Evolutionary conservation across 1,140 invertebrate species (phyloP), one percentile per base, ranked within the genome.

Genomic region (Geopemphigus sp.): DNA sequence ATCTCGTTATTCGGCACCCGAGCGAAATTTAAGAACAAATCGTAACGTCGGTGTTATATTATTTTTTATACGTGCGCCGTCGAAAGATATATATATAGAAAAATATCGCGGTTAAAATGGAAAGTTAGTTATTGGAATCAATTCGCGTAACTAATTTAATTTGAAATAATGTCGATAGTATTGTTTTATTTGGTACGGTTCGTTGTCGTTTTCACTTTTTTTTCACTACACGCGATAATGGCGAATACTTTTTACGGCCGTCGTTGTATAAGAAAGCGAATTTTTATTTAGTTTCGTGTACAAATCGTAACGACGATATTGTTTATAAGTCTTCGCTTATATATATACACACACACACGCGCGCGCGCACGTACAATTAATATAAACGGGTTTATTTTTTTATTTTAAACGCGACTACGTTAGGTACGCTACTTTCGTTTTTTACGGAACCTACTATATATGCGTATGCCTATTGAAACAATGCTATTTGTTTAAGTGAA

Each of bases 161-260:
- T 66, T 70, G 17, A 70, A 70, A 70, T 47, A 68, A 50, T 70
- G 66, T 70, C 66, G 26, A 19, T 53, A 14, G 47, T 70, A 50
- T 50, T 53, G 22, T 70, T 50, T 26, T 70, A 5, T n/a, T 50
- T 70, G 26, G 17, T 50, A 53, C 15, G 47, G 64, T 70, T 70
- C 45, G 66, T 70, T 50, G 15, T 26, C 17, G 50, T 70, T 70
- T 70, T 70, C 66, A 70, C 66, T 70, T 70, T 70, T 64, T 39
- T 47, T 53, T 68, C 15, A 68, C 39, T 22, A 50, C 45, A 5
- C 2, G n/a, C 1, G 22, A 47, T 47, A 8, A 24, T n/a, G n/a
- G 15, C 22, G 10, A 45, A 66, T 39, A 39, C 8, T 39, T 39
- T 6, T 11, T n/a, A 64, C 39, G 5, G 3, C 14, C 10, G 6